Evolutionary conservation across 1,140 invertebrate genomes (phyloP).

Genomic region (Drosophila insularis): DNA sequence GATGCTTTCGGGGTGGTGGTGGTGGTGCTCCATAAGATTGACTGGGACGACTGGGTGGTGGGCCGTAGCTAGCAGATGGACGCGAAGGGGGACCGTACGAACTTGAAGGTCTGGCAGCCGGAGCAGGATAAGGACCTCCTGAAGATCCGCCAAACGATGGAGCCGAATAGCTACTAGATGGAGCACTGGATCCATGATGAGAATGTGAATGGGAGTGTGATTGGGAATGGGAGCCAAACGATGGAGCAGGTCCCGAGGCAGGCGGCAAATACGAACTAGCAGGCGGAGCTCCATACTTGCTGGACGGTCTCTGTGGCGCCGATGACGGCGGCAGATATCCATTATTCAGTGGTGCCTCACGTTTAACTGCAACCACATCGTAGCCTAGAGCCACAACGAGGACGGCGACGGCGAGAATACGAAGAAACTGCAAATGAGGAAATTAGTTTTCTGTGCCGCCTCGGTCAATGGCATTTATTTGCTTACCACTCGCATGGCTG

Average conservation of each 20-base stretch:
- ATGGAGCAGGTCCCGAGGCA: conserved; percentile 75
- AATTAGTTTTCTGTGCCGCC: conserved; percentile 65
- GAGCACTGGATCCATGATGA: conserved; percentile 46
- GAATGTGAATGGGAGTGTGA: conserved; percentile 57
- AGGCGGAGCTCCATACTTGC: conserved; percentile 66
- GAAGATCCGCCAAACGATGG: conserved; percentile 53
- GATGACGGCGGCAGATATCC: conserved; percentile 56
- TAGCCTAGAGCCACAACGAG: conserved; percentile 31
- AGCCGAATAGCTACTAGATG: conserved; percentile 83
- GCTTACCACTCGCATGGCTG: conserved; percentile 61
- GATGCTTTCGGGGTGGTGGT: conserved; percentile 51
- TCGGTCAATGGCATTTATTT: conserved; percentile 17
- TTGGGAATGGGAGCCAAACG: conserved; percentile 64
- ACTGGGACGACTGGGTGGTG: conserved; percentile 72
- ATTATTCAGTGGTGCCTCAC: conserved; percentile 71
- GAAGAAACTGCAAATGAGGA: conserved; percentile 72
- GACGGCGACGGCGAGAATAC: conserved; percentile 54
- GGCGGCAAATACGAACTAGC: conserved; percentile 76
- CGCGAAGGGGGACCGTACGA: conserved; percentile 52
- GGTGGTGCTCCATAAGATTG: conserved; percentile 82
- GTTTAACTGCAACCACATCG: conserved; percentile 54
- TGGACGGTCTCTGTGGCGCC: conserved; percentile 43
- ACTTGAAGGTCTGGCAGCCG: conserved; percentile 81
- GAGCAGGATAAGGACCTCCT: conserved; percentile 73
- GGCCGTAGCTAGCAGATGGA: conserved; percentile 82